Conservation (phyloP, 2,113 vertebrate genomes). For the Odontesthes bonariensis region DNA sequence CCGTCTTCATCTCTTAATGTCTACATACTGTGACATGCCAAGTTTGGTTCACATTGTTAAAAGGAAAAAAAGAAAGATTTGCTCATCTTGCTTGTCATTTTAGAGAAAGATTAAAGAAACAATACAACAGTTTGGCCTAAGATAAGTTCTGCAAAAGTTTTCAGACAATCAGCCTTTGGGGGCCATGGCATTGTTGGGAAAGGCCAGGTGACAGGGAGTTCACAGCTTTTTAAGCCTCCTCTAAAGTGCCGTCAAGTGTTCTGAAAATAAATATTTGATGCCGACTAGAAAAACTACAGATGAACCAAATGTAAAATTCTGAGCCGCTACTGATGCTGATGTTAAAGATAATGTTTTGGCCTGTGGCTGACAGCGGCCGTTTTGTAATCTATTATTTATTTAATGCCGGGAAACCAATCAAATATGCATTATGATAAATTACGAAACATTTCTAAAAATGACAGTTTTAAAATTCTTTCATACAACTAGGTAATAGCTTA, state of each 20-base stretch:
- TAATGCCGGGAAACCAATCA: too few relatives aligned
- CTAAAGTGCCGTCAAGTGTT: not conserved
- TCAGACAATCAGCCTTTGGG: too few relatives aligned
- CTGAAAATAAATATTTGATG: not conserved
- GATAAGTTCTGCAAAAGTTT: not conserved
- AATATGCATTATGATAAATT: too few relatives aligned
- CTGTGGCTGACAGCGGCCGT: too few relatives aligned
- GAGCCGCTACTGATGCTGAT: too few relatives aligned
- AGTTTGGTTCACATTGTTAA: not conserved
- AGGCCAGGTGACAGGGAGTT: too few relatives aligned
- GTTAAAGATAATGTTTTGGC: too few relatives aligned
- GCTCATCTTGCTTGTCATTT: not conserved
- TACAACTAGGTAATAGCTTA: too few relatives aligned
- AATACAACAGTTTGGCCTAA: not conserved
- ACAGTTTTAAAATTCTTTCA: too few relatives aligned
- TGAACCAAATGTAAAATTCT: not conserved
- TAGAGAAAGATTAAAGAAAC: not conserved
- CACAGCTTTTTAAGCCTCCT: not conserved
- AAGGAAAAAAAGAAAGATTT: not conserved
- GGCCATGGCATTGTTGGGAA: too few relatives aligned
- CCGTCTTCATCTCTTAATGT: not conserved
- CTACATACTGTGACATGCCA: not conserved
- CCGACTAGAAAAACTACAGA: not conserved
- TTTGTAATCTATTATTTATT: too few relatives aligned
- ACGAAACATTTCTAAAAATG: too few relatives aligned